Percentiles rank a stretch among this genome's conserved stretches.
Conservation (phyloP, 2,888 invertebrate genomes). For the Oscheius sp. region DNA sequence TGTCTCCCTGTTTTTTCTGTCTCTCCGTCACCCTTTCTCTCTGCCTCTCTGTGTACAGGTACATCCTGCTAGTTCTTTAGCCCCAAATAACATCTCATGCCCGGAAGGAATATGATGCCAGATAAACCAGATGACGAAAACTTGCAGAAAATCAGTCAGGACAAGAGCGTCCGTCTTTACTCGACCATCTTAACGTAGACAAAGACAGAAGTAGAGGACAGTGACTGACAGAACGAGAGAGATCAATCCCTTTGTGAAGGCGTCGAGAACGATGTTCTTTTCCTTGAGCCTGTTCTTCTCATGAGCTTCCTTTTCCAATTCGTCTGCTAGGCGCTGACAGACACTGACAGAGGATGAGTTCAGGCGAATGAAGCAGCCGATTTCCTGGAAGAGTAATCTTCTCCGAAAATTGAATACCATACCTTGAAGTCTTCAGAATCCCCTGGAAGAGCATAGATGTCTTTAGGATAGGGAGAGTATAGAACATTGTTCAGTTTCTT, state of each 20-base stretch:
- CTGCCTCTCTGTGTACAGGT: too few species aligned
- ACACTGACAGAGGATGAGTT: neutral
- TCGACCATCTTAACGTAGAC: too few species aligned
- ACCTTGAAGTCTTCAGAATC: neutral
- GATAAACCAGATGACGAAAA: too few species aligned
- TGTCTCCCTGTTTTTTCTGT: too few species aligned
- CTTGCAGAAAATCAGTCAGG: too few species aligned
- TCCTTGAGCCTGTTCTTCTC: neutral
- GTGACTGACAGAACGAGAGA: neutral
- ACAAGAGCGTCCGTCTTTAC: too few species aligned
- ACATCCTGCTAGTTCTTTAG: too few species aligned
- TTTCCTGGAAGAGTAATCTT: conserved; percentile 7
- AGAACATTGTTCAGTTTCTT: conserved; percentile 4
- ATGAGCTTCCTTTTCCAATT: conserved; percentile 5
- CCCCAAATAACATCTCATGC: too few species aligned
- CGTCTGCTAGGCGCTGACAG: conserved; percentile 12
- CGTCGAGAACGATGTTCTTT: neutral
- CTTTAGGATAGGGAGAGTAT: conserved; percentile 15
- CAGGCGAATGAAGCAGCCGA: conserved; percentile 11
- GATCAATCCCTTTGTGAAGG: neutral
- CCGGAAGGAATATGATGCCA: too few species aligned
- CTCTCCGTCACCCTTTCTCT: too few species aligned
- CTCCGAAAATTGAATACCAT: neutral
- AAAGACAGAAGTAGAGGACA: neutral
- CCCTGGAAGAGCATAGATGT: conserved; percentile 8